These are phyloP conservation scores for Platichthys stellatus DNA, from an alignment of 2,113 vertebrate genomes.

Conservation along the genomic window DNA sequence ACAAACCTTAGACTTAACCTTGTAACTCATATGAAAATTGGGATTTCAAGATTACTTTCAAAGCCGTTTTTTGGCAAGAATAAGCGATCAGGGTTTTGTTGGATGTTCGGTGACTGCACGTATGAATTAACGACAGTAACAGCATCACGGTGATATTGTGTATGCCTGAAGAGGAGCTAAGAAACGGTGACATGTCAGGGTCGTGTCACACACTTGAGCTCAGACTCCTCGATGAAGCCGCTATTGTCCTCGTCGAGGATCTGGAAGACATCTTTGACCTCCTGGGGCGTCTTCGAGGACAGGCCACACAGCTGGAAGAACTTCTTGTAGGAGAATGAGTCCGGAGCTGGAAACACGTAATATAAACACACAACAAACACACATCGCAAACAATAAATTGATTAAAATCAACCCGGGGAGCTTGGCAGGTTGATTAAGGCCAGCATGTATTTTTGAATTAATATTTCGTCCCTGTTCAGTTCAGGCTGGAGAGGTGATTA, in stretches of 20 bases:
- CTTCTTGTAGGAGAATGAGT: conserved; percentile 93
- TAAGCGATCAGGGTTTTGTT: too few relatives aligned
- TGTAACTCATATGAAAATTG: too few relatives aligned
- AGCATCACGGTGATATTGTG: too few relatives aligned
- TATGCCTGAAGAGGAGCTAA: neutral
- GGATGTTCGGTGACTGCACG: too few relatives aligned
- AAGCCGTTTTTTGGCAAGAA: too few relatives aligned
- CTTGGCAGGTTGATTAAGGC: conserved; percentile 18
- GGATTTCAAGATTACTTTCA: too few relatives aligned
- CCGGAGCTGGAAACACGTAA: conserved; percentile 84
- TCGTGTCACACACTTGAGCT: conserved; percentile 88
- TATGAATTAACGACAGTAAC: too few relatives aligned
- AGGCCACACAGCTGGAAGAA: conserved; percentile 96
- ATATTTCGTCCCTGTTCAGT: conserved; percentile 5
- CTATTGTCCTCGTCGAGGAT: conserved; percentile 93
- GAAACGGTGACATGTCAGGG: neutral
- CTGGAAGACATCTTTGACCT: conserved; percentile 91
- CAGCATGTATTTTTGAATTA: conserved; percentile 20
- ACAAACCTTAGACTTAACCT: too few relatives aligned
- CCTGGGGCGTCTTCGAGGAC: conserved; percentile 89
- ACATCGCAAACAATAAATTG: neutral
- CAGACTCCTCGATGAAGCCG: conserved; percentile 94
- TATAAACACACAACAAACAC: neutral
- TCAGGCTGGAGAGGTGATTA: conserved; percentile 19
- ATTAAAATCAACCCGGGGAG: neutral